Conservation (phyloP, 2,888 invertebrate species). For the Leucophenga montana region DNA sequence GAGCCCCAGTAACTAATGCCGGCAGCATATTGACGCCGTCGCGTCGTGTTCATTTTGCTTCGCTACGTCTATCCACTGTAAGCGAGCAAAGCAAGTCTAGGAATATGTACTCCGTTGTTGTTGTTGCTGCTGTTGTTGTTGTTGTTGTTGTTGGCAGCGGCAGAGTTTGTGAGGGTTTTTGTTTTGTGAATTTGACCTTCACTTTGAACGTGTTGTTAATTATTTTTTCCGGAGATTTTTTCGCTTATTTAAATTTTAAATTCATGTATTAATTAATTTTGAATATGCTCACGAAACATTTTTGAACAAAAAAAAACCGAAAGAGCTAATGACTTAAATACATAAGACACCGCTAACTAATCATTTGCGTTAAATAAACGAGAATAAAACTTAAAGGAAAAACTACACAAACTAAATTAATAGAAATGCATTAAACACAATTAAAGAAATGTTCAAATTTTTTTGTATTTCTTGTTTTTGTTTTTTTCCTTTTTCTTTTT, state of each 20-base stretch:
- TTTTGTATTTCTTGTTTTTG: too few relatives aligned
- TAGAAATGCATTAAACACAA: neutral
- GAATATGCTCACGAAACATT: constrained; percentile 18
- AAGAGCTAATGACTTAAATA: neutral
- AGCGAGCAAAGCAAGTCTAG: constrained; percentile 13
- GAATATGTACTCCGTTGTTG: neutral
- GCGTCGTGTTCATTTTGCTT: constrained; percentile 35
- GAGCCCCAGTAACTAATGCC: neutral
- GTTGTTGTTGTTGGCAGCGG: neutral
- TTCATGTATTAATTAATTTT: constrained; percentile 44
- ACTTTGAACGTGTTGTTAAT: constrained; percentile 50
- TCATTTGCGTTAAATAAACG: neutral
- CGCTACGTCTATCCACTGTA: neutral
- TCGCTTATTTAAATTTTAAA: constrained; percentile 43
- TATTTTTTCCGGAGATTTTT: constrained; percentile 16
- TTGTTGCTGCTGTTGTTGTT: constrained; percentile 33
- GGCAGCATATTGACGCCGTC: constrained; percentile 3
- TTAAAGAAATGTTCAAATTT: too few relatives aligned
- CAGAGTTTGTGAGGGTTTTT: neutral
- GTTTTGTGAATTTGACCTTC: constrained; percentile 62
- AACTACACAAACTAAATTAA: too few relatives aligned
- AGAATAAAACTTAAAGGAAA: too few relatives aligned
- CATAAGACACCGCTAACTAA: neutral
- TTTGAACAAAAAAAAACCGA: neutral
- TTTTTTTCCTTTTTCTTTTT: too few relatives aligned